Evolutionary conservation across 1,140 invertebrate genomes (phyloP).

Genomic region (Coenobita brevimanus): DNA sequence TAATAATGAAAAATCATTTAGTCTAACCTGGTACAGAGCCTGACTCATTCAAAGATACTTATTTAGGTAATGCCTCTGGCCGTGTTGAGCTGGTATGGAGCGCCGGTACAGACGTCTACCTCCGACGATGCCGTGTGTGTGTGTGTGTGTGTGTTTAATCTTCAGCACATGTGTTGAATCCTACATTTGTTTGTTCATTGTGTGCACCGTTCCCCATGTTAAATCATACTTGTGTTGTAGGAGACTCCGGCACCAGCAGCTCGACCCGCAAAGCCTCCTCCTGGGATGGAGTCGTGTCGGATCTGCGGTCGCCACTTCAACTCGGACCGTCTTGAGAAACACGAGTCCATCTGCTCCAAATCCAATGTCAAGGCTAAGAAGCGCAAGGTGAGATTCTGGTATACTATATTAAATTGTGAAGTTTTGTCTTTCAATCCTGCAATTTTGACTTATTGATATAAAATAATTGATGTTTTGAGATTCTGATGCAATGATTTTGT

Average conservation of each 20-base stretch:
- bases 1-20: too few species aligned
- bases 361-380: constrained; percentile 80
- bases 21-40: too few species aligned
- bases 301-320: constrained; percentile 80
- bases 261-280: not conserved
- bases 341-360: constrained; percentile 87
- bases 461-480: not conserved
- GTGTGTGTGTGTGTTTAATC: too few species aligned
- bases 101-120: too few species aligned
- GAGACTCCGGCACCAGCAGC: not conserved
- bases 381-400: constrained; percentile 73
- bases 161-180: too few species aligned
- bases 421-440: not conserved
- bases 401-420: not conserved
- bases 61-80: too few species aligned
- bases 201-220: too few species aligned
- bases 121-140: too few species aligned
- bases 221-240: not conserved
- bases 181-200: too few species aligned
- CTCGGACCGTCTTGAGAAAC: constrained; percentile 84
- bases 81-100: too few species aligned
- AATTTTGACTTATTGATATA: not conserved
- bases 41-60: too few species aligned
- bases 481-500: too few species aligned
- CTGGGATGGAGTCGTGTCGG: constrained; percentile 72